phyloP scores from a whole-genome alignment of 2,888 invertebrate genomes.

The Drosophila cracens region DNA sequence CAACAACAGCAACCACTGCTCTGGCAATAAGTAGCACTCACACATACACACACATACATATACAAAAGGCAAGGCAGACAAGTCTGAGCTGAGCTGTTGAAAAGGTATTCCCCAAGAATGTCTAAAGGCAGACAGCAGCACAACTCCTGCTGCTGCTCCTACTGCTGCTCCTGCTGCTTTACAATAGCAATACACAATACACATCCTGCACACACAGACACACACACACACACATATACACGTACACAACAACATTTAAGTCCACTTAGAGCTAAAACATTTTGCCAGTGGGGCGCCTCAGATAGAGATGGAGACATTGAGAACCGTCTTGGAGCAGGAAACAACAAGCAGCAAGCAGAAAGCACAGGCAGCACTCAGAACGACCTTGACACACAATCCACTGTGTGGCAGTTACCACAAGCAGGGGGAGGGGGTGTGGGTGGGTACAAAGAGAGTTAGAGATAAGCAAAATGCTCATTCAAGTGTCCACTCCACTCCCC shows the following conservation, averaged over 20 bases:
- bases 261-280: slow-evolving; percentile 54
- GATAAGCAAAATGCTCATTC: slow-evolving; percentile 10
- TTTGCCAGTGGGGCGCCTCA: slow-evolving; percentile 33
- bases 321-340: slow-evolving; percentile 78
- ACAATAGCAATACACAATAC: slow-evolving; percentile 47
- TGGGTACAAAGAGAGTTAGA: background rate
- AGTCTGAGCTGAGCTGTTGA: slow-evolving; percentile 71
- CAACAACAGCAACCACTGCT: slow-evolving; percentile 23
- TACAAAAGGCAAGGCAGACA: slow-evolving; percentile 58
- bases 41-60: background rate
- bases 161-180: background rate
- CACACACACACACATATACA: background rate
- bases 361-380: slow-evolving; percentile 26
- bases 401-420: slow-evolving; percentile 32
- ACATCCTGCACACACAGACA: slow-evolving; percentile 45
- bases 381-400: slow-evolving; percentile 72
- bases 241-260: slow-evolving; percentile 36
- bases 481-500: slow-evolving; percentile 1
- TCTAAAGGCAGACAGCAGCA: slow-evolving; percentile 49
- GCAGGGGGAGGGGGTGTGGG: background rate
- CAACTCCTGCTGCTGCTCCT: background rate
- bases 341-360: slow-evolving; percentile 43
- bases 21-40: slow-evolving; percentile 52
- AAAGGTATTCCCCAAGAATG: slow-evolving; percentile 81
- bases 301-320: slow-evolving; percentile 68